Evolutionary conservation across 2,888 invertebrate genomes (phyloP).

Genomic region (Eupsilia transversa): DNA sequence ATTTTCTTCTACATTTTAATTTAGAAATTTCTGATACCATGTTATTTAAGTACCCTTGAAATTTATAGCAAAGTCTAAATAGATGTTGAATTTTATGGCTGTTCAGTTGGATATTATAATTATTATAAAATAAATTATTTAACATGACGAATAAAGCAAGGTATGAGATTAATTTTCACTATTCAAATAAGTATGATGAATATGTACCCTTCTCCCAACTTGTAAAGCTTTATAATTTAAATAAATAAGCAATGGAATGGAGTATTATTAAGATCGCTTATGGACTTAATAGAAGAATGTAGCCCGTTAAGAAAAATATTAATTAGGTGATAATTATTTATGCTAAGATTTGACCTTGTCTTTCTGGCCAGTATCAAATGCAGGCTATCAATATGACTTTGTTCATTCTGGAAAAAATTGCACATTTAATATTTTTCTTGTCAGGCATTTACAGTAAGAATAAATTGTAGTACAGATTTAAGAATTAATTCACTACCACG

Average conservation of each 20-base stretch:
- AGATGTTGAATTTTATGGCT: conserved; percentile 42
- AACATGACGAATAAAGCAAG: conserved; percentile 46
- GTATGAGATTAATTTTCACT: conserved; percentile 46
- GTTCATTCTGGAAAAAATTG: not conserved
- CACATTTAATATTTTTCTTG: conserved; percentile 7
- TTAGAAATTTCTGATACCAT: conserved; percentile 46
- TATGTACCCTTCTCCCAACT: conserved; percentile 41
- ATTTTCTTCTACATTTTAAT: conserved; percentile 46
- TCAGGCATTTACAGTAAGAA: conserved; percentile 18
- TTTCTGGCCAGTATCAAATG: not conserved
- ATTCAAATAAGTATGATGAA: conserved; percentile 39
- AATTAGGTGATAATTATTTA: not conserved
- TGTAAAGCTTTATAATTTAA: conserved; percentile 34
- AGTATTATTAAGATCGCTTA: conserved; percentile 51
- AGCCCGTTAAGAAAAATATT: conserved; percentile 31
- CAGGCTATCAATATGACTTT: not conserved
- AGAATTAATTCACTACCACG: conserved; percentile 37
- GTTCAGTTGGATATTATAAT: conserved; percentile 27
- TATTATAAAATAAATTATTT: conserved; percentile 24
- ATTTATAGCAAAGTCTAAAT: conserved; percentile 20
- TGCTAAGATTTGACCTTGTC: not conserved
- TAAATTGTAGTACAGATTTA: conserved; percentile 26
- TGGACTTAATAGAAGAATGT: conserved; percentile 34
- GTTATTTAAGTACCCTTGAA: conserved; percentile 36
- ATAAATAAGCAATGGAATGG: conserved; percentile 63